Percentiles rank a stretch among this genome's conserved stretches.
Conservation (phyloP, 2,888 invertebrate genomes). For the Microplitis manilae region DNA sequence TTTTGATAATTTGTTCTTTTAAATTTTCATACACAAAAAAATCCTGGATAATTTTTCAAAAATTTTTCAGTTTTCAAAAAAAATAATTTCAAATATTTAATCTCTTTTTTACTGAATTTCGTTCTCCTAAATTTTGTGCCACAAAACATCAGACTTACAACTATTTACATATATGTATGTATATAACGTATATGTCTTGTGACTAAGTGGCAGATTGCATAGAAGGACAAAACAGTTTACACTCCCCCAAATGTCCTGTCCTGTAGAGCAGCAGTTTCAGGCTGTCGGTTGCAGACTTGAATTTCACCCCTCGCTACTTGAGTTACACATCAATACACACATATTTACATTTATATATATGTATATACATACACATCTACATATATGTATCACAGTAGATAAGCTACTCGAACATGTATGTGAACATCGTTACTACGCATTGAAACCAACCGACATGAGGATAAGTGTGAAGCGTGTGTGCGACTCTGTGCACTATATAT, state of each 20-base stretch:
- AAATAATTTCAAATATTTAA: too few species aligned
- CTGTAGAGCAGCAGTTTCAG: conserved; percentile 44
- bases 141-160: background rate
- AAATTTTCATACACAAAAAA: too few species aligned
- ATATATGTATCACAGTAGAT: conserved; percentile 7
- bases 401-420: conserved; percentile 23
- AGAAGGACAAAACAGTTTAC: conserved; percentile 6
- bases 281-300: conserved; percentile 54
- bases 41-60: too few species aligned
- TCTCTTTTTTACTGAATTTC: background rate
- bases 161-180: background rate
- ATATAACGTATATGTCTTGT: background rate
- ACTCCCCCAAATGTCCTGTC: background rate
- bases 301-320: conserved; percentile 51
- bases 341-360: background rate
- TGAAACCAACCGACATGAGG: conserved; percentile 13
- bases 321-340: conserved; percentile 5
- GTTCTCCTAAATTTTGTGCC: background rate
- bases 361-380: too few species aligned
- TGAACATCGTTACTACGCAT: conserved; percentile 26
- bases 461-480: conserved; percentile 29
- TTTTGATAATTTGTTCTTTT: too few species aligned
- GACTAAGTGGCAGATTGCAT: conserved; percentile 33
- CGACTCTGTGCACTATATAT: background rate
- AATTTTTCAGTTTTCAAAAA: too few species aligned